phyloP scores from a whole-genome alignment of 2,888 invertebrate genomes.

The Salticus scenicus region DNA sequence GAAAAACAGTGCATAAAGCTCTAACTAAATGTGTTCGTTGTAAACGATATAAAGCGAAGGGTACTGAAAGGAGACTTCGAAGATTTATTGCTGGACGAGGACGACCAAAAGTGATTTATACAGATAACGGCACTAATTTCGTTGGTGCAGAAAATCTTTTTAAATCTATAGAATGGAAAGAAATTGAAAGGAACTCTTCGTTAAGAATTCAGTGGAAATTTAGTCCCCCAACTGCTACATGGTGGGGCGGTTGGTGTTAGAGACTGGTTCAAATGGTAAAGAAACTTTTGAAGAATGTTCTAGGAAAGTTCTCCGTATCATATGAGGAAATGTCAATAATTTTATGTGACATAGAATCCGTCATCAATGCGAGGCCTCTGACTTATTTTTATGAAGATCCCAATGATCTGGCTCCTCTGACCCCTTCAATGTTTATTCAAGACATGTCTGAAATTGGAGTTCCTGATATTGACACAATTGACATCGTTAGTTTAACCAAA shows the following conservation, averaged over 20 bases:
- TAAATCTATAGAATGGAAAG: slow-evolving; percentile 10
- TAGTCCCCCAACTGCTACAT: not conserved
- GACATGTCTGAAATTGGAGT: not conserved
- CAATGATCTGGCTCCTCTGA: not conserved
- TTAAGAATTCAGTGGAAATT: slow-evolving; percentile 2
- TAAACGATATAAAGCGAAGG: not conserved
- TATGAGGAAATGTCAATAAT: slow-evolving; percentile 69
- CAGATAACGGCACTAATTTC: slow-evolving; percentile 19
- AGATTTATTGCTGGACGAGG: not conserved
- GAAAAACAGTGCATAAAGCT: slow-evolving; percentile 15
- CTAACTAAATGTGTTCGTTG: not conserved
- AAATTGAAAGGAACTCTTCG: not conserved
- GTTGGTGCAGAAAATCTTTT: slow-evolving; percentile 5
- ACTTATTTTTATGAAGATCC: slow-evolving; percentile 73
- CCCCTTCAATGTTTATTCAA: slow-evolving; percentile 16
- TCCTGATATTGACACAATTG: slow-evolving; percentile 1
- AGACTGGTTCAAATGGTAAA: slow-evolving; percentile 1
- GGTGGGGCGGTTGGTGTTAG: slow-evolving; percentile 19
- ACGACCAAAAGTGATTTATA: not conserved
- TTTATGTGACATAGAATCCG: slow-evolving; percentile 73
- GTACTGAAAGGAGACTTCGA: not conserved
- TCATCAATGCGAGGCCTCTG: slow-evolving; percentile 75
- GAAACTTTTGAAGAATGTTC: not conserved
- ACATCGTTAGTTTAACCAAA: no score
- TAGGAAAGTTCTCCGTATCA: not conserved